Conservation (phyloP, 2,113 vertebrate species). For the Sebastes fasciatus region DNA sequence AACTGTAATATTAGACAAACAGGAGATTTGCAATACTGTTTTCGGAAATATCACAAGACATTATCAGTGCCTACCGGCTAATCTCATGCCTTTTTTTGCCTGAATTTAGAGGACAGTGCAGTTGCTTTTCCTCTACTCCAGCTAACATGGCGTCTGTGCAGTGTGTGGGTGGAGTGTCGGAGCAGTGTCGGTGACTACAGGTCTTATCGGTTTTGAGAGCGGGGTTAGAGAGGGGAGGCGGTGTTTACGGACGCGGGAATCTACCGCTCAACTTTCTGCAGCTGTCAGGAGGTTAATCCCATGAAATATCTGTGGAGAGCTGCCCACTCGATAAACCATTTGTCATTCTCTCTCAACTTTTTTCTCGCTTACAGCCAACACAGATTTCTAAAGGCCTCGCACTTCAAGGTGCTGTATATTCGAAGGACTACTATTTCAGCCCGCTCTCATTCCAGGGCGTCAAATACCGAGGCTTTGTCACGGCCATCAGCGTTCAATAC, state of each 20-base stretch:
- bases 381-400: background rate
- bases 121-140: conserved; percentile 21
- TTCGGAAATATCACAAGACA: conserved; percentile 57
- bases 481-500: no score
- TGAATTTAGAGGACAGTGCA: conserved; percentile 38
- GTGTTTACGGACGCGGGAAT: conserved; percentile 44
- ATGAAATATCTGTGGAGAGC: conserved; percentile 45
- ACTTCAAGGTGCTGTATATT: background rate
- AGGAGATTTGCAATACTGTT: conserved; percentile 61
- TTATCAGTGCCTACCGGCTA: conserved; percentile 51
- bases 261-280: conserved; percentile 49
- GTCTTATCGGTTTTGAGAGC: conserved; percentile 52
- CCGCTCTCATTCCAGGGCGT: no score
- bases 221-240: background rate
- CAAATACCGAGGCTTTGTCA: no score
- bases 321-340: conserved; percentile 37
- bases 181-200: conserved; percentile 45
- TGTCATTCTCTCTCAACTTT: conserved; percentile 10
- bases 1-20: conserved; percentile 67
- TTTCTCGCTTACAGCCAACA: background rate
- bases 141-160: conserved; percentile 30
- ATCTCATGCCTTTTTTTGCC: conserved; percentile 45
- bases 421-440: background rate
- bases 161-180: conserved; percentile 59
- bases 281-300: conserved; percentile 61